Base-by-base conservation (phyloP, 2,113 vertebrate genomes). In the Raja brachyura region DNA sequence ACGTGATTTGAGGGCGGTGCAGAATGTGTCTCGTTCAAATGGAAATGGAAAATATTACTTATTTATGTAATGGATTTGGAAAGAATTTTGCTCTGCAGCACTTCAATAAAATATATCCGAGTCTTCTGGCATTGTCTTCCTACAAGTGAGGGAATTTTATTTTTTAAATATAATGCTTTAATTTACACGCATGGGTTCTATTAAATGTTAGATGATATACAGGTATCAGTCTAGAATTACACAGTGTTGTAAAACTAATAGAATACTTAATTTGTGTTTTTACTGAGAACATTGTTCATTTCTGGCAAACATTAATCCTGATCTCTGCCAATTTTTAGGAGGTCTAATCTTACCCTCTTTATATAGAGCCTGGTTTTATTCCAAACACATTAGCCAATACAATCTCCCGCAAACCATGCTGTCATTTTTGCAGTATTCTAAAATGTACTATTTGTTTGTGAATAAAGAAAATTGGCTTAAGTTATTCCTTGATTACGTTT, bases 21-120 rank as follows among this genome's bases (percentile, higher is more conserved):
- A 28, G 68, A 3, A 33, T 39, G 8, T 90, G 68, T 92, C 39
- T 39, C 22, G 90, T 73, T 18, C 28, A 92, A 92, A 25, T 70
- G 33, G 88, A 70, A 48, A 74, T 73, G 31, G 68, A 39, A 92
- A 92, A 92, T 54, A 92, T 92, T 73, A 73, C 11, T 92, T 73
- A 54, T 74, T 92, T 70, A 74, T 92, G 4, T 73, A 54, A 48
- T 88, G 83, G 28, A n/a, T 33, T 88, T 88, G 59, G 20, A 88
- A 31, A 63, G 28, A 63, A 31, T 88, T 31, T 88, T 63, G 83
- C 25, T 88, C 11, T 11, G 5, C 20, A 0, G 11, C 25, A 54
- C 20, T 11, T 83, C 54, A 16, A 11, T 10, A n/a, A n/a, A 59
- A 61, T 11, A 88, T 11, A 28, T 63, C 31, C 28, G 31, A 88